These are phyloP conservation scores for Misgurnus anguillicaudatus DNA, from an alignment of 2,113 vertebrate species.

Conservation along the genomic window DNA sequence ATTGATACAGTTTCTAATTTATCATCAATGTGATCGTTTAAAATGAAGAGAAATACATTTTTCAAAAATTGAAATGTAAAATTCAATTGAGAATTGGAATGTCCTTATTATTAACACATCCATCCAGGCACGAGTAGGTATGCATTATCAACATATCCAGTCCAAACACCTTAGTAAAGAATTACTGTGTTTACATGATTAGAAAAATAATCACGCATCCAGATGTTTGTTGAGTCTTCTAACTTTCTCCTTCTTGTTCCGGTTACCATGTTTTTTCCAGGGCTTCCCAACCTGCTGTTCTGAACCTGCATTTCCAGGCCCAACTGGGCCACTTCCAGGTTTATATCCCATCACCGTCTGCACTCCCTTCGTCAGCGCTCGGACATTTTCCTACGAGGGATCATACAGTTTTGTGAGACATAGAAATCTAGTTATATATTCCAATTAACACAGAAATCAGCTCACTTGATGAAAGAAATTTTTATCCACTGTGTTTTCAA, in stretches of 20 bases:
- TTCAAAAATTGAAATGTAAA: too few species aligned
- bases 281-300: constrained; percentile 78
- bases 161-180: not conserved
- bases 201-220: constrained; percentile 76
- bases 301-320: constrained; percentile 30
- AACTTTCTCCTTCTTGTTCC: constrained; percentile 94
- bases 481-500: constrained; percentile 91
- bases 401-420: not conserved
- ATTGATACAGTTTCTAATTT: not conserved
- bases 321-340: constrained; percentile 71
- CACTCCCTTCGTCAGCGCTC: constrained; percentile 87
- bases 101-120: not conserved
- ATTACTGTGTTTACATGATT: not conserved
- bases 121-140: not conserved
- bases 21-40: not conserved
- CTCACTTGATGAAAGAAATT: constrained; percentile 93
- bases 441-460: not conserved
- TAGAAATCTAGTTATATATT: too few species aligned
- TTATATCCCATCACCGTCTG: constrained; percentile 88
- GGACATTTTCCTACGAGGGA: constrained; percentile 83
- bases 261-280: constrained; percentile 97
- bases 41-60: constrained; percentile 4
- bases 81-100: not conserved
- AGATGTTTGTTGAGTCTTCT: constrained; percentile 88
- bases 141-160: not conserved